A percentile compares a stretch with the other conserved stretches of the same genome.
Evolutionary conservation across 1,140 invertebrate species (phyloP).

Genomic region (Drosophila pruinosa): DNA sequence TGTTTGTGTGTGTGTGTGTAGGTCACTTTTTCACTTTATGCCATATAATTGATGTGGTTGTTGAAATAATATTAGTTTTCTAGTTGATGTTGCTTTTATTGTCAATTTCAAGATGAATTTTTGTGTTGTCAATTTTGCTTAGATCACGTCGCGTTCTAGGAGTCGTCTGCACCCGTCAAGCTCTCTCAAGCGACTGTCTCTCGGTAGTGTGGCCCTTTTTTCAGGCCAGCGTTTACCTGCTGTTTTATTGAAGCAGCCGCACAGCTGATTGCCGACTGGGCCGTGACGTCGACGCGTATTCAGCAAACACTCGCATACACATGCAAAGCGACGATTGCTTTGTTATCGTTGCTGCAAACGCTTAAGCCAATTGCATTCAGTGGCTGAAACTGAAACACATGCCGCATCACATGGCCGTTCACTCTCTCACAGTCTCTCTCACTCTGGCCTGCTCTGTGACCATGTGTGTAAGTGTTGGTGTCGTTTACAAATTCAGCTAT

Average conservation of each 20-base stretch:
- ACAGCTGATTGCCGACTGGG: constrained; percentile 64
- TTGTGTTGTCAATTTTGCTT: constrained; percentile 6
- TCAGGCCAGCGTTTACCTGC: constrained; percentile 56
- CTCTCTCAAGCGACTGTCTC: constrained; percentile 68
- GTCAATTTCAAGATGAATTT: neutral
- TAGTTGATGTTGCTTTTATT: neutral
- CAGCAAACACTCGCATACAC: constrained; percentile 35
- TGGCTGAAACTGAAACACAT: constrained; percentile 57
- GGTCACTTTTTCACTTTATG: neutral
- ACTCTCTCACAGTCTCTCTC: constrained; percentile 26
- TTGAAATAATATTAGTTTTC: neutral
- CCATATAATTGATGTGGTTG: neutral
- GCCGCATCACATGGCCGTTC: constrained; percentile 40
- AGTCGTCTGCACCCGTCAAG: constrained; percentile 50
- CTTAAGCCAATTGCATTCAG: constrained; percentile 73
- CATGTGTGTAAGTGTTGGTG: constrained; percentile 34
- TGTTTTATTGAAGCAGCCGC: constrained; percentile 42
- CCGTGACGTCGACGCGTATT: constrained; percentile 59
- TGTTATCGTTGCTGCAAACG: constrained; percentile 57
- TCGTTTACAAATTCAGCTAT: constrained; percentile 69
- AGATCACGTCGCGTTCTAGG: constrained; percentile 6
- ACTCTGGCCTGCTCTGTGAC: constrained; percentile 24
- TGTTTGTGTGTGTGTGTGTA: too few relatives aligned
- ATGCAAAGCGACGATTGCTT: constrained; percentile 9
- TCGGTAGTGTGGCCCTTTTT: constrained; percentile 35